Base-by-base conservation (phyloP, 1,140 invertebrate genomes). In the Drosophila lacertosa region DNA sequence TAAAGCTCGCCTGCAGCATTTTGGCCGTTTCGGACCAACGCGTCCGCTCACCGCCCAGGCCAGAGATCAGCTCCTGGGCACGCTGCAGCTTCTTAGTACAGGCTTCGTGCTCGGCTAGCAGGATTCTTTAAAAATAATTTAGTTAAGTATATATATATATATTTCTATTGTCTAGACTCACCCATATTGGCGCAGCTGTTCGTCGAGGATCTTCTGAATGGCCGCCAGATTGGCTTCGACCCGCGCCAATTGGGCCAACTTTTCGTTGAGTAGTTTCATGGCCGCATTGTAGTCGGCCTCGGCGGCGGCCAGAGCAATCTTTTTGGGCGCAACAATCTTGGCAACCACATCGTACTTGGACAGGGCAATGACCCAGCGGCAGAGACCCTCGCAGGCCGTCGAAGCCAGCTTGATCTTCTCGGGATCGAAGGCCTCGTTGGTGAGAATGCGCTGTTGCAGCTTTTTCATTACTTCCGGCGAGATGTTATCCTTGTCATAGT, bases 401-500 rank as follows among this genome's bases (percentile, higher is more conserved):
- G 96, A 96, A 2, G 95, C 95, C 4, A 92, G 92, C 83, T 95
- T 96, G 16, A 99, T 95, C 92, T 98, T 97, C 26, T 97, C 96
- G 0, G 97, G 97, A 92, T 98, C 97, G 92, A 99, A 99, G 37
- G 94, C 95, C 71, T 97, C 96, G 74, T 98, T 97, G 4, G 93
- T 94, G 64, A 98, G 92, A 47, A 96, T 96, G 55, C 94, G 95
- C n/a, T 96, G 94, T 13, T 95, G 94, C 55, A 99, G 94, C 77
- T 95, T 97, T 65, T 96, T 94, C 93, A 99, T 98, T 1, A 97
- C 94, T 1, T 93, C 91, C 0, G 95, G 93, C 7, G 96, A 94
- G 88, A 99, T 96, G 89, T 98, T 96, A 88, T 98, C 98, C 93
- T 98, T 99, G 86, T 99, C 97, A 79, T 96, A 99, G 69, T 96